Conservation (phyloP, 2,888 invertebrate species). For the Xiphydria camelus region DNA sequence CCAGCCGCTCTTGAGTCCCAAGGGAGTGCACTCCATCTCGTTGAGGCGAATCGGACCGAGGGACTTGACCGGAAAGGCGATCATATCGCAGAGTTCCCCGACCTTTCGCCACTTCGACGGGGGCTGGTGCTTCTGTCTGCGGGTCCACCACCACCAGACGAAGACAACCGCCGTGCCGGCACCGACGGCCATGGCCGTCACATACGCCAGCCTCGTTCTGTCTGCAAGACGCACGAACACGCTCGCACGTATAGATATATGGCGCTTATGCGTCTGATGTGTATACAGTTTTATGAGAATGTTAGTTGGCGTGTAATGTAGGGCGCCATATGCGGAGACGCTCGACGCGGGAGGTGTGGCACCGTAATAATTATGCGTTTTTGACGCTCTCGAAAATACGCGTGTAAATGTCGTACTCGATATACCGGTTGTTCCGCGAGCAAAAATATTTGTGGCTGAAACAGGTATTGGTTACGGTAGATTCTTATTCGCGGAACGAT, state of each 20-base stretch:
- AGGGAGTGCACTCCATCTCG: constrained; percentile 60
- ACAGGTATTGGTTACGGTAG: no score
- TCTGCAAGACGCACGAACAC: constrained; percentile 27
- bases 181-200: constrained; percentile 43
- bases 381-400: no score
- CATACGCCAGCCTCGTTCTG: constrained; percentile 39
- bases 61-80: constrained; percentile 66
- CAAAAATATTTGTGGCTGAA: no score
- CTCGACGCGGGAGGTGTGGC: no score
- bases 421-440: no score
- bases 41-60: constrained; percentile 60
- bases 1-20: constrained; percentile 63
- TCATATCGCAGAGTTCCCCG: constrained; percentile 62
- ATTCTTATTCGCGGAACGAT: no score
- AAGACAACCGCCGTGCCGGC: constrained; percentile 40
- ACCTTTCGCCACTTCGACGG: constrained; percentile 64
- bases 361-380: no score
- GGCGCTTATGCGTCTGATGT: background rate
- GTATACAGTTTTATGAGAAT: no score
- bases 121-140: constrained; percentile 29
- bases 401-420: no score
- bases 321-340: no score
- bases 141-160: constrained; percentile 42
- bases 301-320: no score
- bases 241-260: background rate